A percentile compares a stretch with the other conserved stretches of the same genome.
These are phyloP conservation scores for Motacilla alba DNA, from an alignment of 2,113 vertebrate species.

Conservation along the genomic window DNA sequence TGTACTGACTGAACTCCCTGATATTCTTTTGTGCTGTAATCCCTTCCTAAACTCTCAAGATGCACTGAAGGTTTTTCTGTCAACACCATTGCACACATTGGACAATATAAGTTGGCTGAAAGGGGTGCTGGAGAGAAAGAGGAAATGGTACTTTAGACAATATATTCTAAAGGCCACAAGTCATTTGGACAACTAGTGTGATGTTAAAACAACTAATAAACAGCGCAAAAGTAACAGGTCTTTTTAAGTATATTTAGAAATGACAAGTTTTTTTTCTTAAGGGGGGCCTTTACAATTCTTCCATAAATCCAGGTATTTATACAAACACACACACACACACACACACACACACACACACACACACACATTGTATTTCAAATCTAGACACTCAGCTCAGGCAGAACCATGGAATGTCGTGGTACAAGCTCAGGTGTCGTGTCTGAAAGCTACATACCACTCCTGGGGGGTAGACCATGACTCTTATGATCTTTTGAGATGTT, in stretches of 20 bases:
- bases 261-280: background rate
- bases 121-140: background rate
- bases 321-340: background rate
- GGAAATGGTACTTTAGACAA: background rate
- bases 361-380: background rate
- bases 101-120: background rate
- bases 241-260: background rate
- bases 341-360: too few species aligned
- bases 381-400: background rate
- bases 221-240: background rate
- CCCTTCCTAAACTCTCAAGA: background rate
- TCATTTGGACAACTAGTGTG: background rate
- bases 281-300: background rate
- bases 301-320: background rate
- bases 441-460: background rate
- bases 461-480: background rate
- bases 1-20: background rate
- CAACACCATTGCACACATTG: background rate
- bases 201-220: background rate
- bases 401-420: background rate
- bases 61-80: background rate
- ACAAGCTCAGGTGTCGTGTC: background rate
- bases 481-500: background rate
- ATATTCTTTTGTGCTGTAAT: slow-evolving; percentile 13
- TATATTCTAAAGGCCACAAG: background rate